Conservation (phyloP, 2,888 invertebrate genomes). For the Pseudococcus jackbeardsleyi region DNA sequence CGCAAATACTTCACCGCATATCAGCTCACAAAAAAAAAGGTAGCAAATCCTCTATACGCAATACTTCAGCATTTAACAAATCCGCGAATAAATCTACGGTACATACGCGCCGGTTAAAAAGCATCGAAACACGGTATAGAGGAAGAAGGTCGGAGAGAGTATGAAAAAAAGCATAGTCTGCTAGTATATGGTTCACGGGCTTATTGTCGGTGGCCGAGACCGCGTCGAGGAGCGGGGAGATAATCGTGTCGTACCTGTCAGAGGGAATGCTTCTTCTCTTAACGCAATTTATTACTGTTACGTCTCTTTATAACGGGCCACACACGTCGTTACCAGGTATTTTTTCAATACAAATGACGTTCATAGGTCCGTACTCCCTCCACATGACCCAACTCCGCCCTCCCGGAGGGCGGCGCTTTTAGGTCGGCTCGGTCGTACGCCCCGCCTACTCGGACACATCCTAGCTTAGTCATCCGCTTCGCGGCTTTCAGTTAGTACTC, state of each 20-base stretch:
- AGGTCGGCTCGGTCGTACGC: neutral
- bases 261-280: slow-evolving; percentile 63
- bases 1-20: neutral
- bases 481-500: neutral
- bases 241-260: slow-evolving; percentile 64
- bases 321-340: slow-evolving; percentile 64
- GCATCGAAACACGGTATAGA: neutral
- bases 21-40: neutral
- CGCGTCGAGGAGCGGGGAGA: slow-evolving; percentile 53
- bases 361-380: slow-evolving; percentile 56
- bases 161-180: slow-evolving; percentile 20
- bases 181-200: slow-evolving; percentile 18
- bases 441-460: neutral
- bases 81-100: slow-evolving; percentile 18
- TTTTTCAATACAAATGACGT: slow-evolving; percentile 57
- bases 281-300: slow-evolving; percentile 65
- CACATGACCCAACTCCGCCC: slow-evolving; percentile 42
- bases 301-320: slow-evolving; percentile 65
- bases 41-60: neutral
- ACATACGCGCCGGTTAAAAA: slow-evolving; percentile 1
- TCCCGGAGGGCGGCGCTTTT: neutral
- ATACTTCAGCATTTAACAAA: slow-evolving; percentile 24
- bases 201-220: slow-evolving; percentile 39
- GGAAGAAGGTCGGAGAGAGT: neutral
- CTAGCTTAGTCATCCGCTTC: neutral